A percentile compares a stretch with the other conserved stretches of the same genome.
Conservation (phyloP, 2,888 invertebrate species). For the Diogma glabrata region DNA sequence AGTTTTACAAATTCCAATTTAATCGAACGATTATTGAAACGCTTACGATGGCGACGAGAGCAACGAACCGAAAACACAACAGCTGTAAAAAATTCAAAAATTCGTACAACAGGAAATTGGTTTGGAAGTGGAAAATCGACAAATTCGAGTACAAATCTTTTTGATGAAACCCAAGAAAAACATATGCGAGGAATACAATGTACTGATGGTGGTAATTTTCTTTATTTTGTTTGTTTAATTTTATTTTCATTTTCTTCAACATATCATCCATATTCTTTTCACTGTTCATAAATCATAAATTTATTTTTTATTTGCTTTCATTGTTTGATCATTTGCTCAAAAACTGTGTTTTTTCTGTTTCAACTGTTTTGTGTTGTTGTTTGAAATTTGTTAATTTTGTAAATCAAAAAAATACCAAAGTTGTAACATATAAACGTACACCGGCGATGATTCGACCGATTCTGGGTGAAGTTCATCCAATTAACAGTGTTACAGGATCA, state of each 20-base stretch:
- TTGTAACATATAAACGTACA: slow-evolving; percentile 77
- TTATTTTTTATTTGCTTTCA: slow-evolving; percentile 20
- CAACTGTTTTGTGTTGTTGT: slow-evolving; percentile 29
- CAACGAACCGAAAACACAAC: not conserved
- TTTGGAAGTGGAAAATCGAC: slow-evolving; percentile 15
- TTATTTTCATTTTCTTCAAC: too few species aligned
- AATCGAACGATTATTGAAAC: slow-evolving; percentile 13
- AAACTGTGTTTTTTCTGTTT: slow-evolving; percentile 23
- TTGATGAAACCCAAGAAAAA: not conserved
- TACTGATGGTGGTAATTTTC: slow-evolving; percentile 15
- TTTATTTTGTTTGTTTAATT: too few species aligned
- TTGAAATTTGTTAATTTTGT: slow-evolving; percentile 19
- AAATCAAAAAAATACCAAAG: slow-evolving; percentile 29
- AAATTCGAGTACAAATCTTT: slow-evolving; percentile 12
- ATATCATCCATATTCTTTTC: too few species aligned
- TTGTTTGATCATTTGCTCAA: slow-evolving; percentile 20
- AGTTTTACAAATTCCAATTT: slow-evolving; percentile 15
- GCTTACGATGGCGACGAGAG: slow-evolving; percentile 13
- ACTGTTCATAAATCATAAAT: too few species aligned
- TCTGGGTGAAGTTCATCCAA: slow-evolving; percentile 7
- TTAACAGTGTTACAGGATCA: not conserved
- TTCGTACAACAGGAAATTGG: slow-evolving; percentile 12
- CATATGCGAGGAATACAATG: slow-evolving; percentile 13
- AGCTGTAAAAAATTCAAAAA: not conserved
- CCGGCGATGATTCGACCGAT: slow-evolving; percentile 27